phyloP scores from a whole-genome alignment of 2,888 invertebrate species.

The Dynastes hyllus region DNA sequence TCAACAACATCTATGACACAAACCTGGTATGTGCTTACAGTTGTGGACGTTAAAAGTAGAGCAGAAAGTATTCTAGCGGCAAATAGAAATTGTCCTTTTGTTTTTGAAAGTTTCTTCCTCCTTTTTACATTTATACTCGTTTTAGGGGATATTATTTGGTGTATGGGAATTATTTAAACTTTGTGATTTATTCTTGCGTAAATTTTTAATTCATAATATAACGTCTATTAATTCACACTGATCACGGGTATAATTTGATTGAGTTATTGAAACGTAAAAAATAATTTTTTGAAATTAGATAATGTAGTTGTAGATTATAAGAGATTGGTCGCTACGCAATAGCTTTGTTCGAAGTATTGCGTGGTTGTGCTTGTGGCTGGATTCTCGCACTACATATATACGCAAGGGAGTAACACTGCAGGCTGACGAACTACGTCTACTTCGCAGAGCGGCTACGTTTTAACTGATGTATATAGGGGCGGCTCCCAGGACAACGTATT shows the following conservation, averaged over 20 bases:
- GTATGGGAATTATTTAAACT: neutral
- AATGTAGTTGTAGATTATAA: neutral
- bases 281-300: neutral
- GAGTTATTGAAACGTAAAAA: neutral
- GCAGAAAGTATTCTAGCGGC: neutral
- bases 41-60: constrained; percentile 6
- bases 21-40: constrained; percentile 22
- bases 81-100: constrained; percentile 27
- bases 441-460: constrained; percentile 54
- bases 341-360: neutral
- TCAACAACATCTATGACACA: constrained; percentile 15
- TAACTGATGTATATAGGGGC: constrained; percentile 57
- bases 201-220: neutral
- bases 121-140: neutral
- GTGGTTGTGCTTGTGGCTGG: constrained; percentile 4
- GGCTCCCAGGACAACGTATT: constrained; percentile 58
- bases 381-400: constrained; percentile 19
- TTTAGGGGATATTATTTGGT: neutral
- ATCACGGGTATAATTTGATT: neutral
- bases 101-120: neutral
- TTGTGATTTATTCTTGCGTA: neutral
- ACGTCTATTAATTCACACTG: neutral
- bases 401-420: constrained; percentile 32
- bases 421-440: constrained; percentile 56
- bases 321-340: neutral